Evolutionary conservation across 1,140 invertebrate genomes (phyloP), one percentile per base, ranked within the genome.

Genomic region (Sitobion miscanthi): DNA sequence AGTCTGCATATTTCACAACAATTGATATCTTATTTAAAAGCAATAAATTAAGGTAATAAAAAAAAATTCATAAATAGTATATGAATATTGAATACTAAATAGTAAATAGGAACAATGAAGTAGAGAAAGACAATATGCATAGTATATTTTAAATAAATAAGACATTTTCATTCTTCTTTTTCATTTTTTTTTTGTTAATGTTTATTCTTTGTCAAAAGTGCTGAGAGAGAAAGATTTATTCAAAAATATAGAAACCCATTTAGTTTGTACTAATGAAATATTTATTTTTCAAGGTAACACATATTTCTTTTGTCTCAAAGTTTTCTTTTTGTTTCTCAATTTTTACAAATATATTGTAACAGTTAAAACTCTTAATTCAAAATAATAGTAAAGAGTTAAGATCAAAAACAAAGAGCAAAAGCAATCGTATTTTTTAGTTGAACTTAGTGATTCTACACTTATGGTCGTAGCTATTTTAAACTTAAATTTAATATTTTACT

Each of bases 111-210:
- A 77, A 77, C 11, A 77, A 77, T n/a, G 62, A n/a, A n/a, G 14
- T n/a, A n/a, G 5, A 77, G 11, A 77, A 77, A 69, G 30, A 69
- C n/a, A 77, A 77, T 77, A 77, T 20, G 17, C 14, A 77, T n/a
- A n/a, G 62, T 77, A n/a, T 35, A 20, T 77, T 77, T 69, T 77
- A n/a, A n/a, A 77, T 77, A 77, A 77, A 77, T 77, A 77, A 77
- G 14, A 77, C 62, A 17, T 77, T 77, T 69, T 69, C 11, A 14
- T n/a, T 30, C 4, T 69, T 17, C 30, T 14, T n/a, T 77, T 35
- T n/a, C n/a, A 77, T 77, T 35, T 77, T n/a, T 30, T n/a, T 77
- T n/a, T 77, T n/a, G 1, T 77, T 77, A 5, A 77, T n/a, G n/a
- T 77, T 77, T 77, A n/a, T 77, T 77, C 3, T 77, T n/a, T 77